These are phyloP conservation scores for Aselliscus stoliczkanus DNA, from an alignment of 2,797 vertebrate species.

Conservation along the genomic window DNA sequence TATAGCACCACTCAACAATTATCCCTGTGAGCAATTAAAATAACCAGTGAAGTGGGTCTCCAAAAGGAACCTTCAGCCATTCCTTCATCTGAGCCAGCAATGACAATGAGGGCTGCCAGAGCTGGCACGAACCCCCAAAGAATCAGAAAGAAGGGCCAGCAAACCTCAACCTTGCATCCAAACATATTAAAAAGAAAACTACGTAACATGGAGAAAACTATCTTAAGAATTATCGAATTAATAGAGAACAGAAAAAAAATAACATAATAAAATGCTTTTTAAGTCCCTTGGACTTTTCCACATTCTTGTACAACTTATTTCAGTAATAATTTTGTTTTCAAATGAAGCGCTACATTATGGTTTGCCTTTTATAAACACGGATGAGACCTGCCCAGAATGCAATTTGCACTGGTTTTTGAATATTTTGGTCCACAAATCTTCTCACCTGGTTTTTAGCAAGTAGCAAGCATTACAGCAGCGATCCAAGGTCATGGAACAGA, in stretches of 20 bases:
- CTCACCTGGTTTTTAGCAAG: conserved; percentile 56
- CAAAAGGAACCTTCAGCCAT: conserved; percentile 41
- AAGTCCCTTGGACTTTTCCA: conserved; percentile 16
- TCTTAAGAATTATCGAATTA: conserved; percentile 1
- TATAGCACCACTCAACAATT: conserved; percentile 50
- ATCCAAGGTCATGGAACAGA: conserved; percentile 38
- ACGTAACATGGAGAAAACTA: conserved; percentile 13
- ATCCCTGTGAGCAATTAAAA: conserved; percentile 59
- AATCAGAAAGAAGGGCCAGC: conserved; percentile 36
- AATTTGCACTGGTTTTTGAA: neutral
- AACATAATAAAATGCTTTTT: neutral
- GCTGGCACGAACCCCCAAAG: neutral
- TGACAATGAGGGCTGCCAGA: conserved; percentile 12
- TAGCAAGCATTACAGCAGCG: conserved; percentile 27
- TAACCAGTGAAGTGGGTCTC: conserved; percentile 44
- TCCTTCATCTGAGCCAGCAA: conserved; percentile 4
- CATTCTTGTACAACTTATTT: conserved; percentile 41
- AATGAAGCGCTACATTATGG: conserved; percentile 29
- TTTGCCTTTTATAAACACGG: conserved; percentile 27
- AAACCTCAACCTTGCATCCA: conserved; percentile 22
- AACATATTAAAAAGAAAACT: conserved; percentile 41
- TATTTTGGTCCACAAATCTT: conserved; percentile 16
- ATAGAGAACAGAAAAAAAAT: neutral
- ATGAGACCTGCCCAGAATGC: neutral
- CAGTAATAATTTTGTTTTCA: conserved; percentile 38